Base-by-base conservation (phyloP, 2,888 invertebrate genomes). In the Platerodrilus igneus region DNA sequence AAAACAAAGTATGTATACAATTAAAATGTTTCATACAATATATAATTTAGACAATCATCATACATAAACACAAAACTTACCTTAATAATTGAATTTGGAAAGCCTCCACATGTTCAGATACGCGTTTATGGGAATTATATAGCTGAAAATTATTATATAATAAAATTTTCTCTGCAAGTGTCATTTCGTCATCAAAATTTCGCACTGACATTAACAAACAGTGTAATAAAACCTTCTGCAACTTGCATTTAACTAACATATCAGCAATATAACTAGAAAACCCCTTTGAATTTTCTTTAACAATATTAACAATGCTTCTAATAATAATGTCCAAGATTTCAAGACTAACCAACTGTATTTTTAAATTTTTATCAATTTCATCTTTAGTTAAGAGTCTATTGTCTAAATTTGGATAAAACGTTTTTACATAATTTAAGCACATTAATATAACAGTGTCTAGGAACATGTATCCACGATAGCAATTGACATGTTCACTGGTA, bases 221-320 rank as follows among this genome's bases (percentile, higher is more conserved):
- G 62, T 89, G 88, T 30, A 91, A 71, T 28, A 87, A 74, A 14
- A 86, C 82, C 62, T 89, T 89, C 65, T 91, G 90, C 29, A 91
- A 73, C 66, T 89, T 89, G 57, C 86, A 86, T 47, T 85, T 79
- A 2, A 76, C 72, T 57, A 89, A 68, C 51, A 83, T 67, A 64
- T 87, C 86, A 8, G 79, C 79, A 45, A 86, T 81, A 61, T 85
- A 90, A 53, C 79, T 81, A 7, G 85, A 80, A 58, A 88, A 78
- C 1, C 84, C 81, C 58, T 81, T 81, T 1, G 83, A 83, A 63
- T 84, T 85, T 52, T 84, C 84, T 46, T 80, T 78, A 9, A 86
- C 83, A 36, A 88, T 79, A 17, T 76, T 75, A 34, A 83, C 78
- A 15, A 89, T 66, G 60, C 87, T 85, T 7, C 77, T 78, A 59